Evolutionary conservation across 2,113 vertebrate species (phyloP), one percentile per base, ranked within the genome.

Genomic region (Syngnathoides biaculeatus): DNA sequence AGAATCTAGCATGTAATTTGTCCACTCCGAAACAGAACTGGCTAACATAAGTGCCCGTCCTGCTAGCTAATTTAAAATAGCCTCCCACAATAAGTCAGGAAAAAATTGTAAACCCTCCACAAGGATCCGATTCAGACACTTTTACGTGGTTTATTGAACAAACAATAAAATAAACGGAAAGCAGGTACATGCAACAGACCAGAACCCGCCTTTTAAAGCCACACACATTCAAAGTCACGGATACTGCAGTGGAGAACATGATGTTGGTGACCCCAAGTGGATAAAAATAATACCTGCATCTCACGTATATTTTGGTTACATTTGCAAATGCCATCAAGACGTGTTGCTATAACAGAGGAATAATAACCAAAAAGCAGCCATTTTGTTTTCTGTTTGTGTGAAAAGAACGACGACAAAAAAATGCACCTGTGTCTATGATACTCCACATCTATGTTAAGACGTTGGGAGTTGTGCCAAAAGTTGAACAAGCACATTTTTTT

Each of bases 401-500:
- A 65, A 65, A 55, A 63, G 35, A 67, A 67, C 22, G 47, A 62
- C n/a, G n/a, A n/a, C n/a, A 64, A 59, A 60, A 30, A 50, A 52
- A 47, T 24, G 40, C 50, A 35, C 40, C 60, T 38, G 48, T 56
- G 38, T 13, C 70, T 38, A 69, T 71, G 57, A 67, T 47, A 59
- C 47, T 73, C 58, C 43, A 73, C 56, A 68, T 76, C 66, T 20
- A 64, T 30, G 63, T 67, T 42, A 30, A 72, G 45, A 65, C 35
- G 30, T 50, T 40, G 57, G 30, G 26, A 55, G n/a, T 56, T 65
- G 22, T 69, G 67, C 72, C 48, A 69, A 64, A 35, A 52, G 47
- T 69, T 70, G 67, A 14, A 72, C 38, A 74, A 75, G 63, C 64
- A 59, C 71, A 64, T 83, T 52, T 61, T 52, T 61, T n/a, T 47